Base-by-base conservation (phyloP, 2,113 vertebrate genomes). In the Cairina moschata region DNA sequence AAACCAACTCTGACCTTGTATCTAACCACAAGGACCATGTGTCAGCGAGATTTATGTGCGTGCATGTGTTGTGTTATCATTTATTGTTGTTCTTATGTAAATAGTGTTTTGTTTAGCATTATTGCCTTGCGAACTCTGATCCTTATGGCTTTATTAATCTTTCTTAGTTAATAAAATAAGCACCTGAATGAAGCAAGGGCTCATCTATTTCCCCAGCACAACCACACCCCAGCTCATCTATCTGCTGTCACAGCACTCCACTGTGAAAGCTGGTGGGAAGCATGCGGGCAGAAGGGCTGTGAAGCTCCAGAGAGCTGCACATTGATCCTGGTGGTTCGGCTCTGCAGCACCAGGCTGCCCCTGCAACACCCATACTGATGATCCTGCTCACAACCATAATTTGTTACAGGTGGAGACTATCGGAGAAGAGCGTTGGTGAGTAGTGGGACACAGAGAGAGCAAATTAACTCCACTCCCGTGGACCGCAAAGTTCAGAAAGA, bases 21-120 rank as follows among this genome's bases (percentile, higher is more conserved):
- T 13, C 3, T 9, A 62, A 58, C 34, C 0, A 0, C 17, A 52
- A 25, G 0, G 31, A 52, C n/a, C 32, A 71, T 0, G 17, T 11
- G 26, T 10, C 26, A 36, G 25, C 0, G 8, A 63, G n/a, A 55
- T 23, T 52, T 73, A 21, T 60, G 42, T 13, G 8, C 15, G 12
- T 17, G 29, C 1, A 1, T 52, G 6, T n/a, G 16, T 46, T 52
- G 9, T 23, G 14, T 58, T 55, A 34, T 20, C 73, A 38, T 18
- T 66, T 71, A 25, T 21, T 69, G 16, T 9, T 38, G 18, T 4
- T 67, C 6, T 38, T 38, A 14, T 62, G 29, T 22, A 13, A 11
- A 12, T 11, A 13, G 13, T 20, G 46, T 38, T 48, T 52, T 60
- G 48, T 42, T 29, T 48, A 55, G 6, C 12, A 11, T 52, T n/a